Base-by-base conservation (phyloP, 2,888 invertebrate species). In the Bugula neritina region DNA sequence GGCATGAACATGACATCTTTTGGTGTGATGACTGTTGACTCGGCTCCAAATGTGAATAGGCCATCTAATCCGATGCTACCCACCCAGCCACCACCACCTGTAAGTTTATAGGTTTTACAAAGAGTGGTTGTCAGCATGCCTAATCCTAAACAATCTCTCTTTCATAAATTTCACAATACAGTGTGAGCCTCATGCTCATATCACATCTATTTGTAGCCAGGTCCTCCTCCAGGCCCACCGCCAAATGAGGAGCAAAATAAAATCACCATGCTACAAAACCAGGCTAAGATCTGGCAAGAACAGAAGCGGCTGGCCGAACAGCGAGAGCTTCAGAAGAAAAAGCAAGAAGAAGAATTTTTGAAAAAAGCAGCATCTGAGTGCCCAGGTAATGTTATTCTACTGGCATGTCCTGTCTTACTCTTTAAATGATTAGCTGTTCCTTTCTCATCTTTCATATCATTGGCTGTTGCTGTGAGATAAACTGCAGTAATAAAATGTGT, bases 191-290 rank as follows among this genome's bases (percentile, higher is more conserved):
- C n/a, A n/a, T n/a, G n/a, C n/a, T n/a, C n/a, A n/a, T n/a, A n/a
- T n/a, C n/a, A n/a, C n/a, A n/a, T n/a, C 5, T 55, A 80, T 52
- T 78, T 78, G 35, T 79, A 79, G 69, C 81, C 82, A 1, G 81
- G 81, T 2, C 78, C 80, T 57, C 81, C 80, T 17, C 78, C 80
- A 54, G 81, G 80, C 13, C 81, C 81, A 13, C 81, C 81, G 75
- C 80, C 74, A 29, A 75, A 74, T 10, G 77, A 77, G 17, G 75
- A 75, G 10, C 71, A 73, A 31, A 54, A 72, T 71, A 77, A 79
- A 72, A 71, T 80, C 58, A 74, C 76, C 25, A 75, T 76, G 54
- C 72, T 80, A 29, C 78, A 80, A 73, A 76, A 77, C 69, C 80
- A 80, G 73, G 79, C 79, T 21, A 77, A 77, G 29, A 75, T 77